Evolutionary conservation across 2,888 invertebrate genomes (phyloP).

Genomic region (Drosophila limbata): DNA sequence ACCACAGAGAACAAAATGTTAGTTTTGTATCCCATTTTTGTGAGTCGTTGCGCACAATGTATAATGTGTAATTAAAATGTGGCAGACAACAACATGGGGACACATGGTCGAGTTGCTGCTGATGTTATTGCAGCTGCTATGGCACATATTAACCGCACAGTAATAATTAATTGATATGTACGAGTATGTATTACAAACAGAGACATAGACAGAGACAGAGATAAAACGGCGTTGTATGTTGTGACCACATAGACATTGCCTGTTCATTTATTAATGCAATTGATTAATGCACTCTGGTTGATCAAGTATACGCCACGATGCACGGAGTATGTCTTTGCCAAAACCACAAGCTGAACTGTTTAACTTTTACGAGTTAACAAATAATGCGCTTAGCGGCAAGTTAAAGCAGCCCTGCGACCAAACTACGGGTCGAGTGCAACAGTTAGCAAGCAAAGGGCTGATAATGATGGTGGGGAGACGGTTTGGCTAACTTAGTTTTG

Average conservation of each 20-base stretch:
- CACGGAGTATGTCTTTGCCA: neutral
- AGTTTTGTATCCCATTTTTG: constrained; percentile 56
- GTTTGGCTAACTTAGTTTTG: constrained; percentile 49
- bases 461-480: constrained; percentile 11
- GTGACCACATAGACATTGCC: constrained; percentile 26
- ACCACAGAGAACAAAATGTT: constrained; percentile 63
- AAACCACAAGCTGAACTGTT: constrained; percentile 34
- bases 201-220: constrained; percentile 6
- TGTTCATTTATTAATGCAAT: constrained; percentile 84
- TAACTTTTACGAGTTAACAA: constrained; percentile 49
- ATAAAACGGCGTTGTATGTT: constrained; percentile 3
- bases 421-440: constrained; percentile 15
- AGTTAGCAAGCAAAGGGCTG: constrained; percentile 4
- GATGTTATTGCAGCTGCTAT: constrained; percentile 41
- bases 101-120: constrained; percentile 21
- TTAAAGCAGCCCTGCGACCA: constrained; percentile 21
- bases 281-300: constrained; percentile 79
- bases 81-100: constrained; percentile 65
- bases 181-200: constrained; percentile 57
- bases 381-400: constrained; percentile 55
- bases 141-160: constrained; percentile 66
- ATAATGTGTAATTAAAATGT: constrained; percentile 79
- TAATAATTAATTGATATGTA: constrained; percentile 83
- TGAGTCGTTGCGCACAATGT: constrained; percentile 46
- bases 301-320: constrained; percentile 54